Evolutionary conservation across 2,888 invertebrate species (phyloP).

Genomic region (Galerucella calmariensis): DNA sequence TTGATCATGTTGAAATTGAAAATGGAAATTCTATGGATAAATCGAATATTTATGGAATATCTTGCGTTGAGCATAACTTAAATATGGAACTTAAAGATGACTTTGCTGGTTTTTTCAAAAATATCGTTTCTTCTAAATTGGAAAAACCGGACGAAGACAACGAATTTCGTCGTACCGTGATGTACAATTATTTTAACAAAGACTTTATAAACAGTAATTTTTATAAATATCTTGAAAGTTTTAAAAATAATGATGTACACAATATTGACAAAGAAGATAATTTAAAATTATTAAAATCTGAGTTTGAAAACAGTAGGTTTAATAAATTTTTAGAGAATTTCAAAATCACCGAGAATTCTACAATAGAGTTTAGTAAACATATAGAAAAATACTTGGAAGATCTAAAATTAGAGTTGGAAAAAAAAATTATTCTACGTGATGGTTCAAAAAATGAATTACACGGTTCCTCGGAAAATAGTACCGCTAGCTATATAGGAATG

Average conservation of each 20-base stretch:
- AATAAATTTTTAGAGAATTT: conserved; percentile 28
- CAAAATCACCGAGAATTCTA: conserved; percentile 21
- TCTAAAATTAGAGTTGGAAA: conserved; percentile 11
- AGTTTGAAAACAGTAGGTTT: conserved; percentile 33
- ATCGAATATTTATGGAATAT: conserved; percentile 32
- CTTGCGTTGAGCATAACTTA: conserved; percentile 21
- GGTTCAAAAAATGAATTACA: not conserved
- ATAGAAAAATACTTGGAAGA: conserved; percentile 24
- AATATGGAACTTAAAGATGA: conserved; percentile 9
- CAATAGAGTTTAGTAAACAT: conserved; percentile 18
- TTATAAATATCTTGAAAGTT: conserved; percentile 33
- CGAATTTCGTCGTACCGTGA: conserved; percentile 15
- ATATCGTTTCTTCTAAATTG: conserved; percentile 17
- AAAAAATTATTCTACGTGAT: not conserved
- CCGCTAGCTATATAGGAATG: not conserved
- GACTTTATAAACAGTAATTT: conserved; percentile 35
- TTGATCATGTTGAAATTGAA: not conserved
- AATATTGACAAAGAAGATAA: conserved; percentile 23
- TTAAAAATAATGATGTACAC: conserved; percentile 14
- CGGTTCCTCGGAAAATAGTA: not conserved
- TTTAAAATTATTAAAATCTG: conserved; percentile 30
- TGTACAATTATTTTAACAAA: conserved; percentile 36
- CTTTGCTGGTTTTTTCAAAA: not conserved
- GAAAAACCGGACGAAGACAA: conserved; percentile 14
- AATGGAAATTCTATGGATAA: conserved; percentile 11